Evolutionary conservation across 1,140 invertebrate genomes (phyloP), one percentile per base, ranked within the genome.

Genomic region (Temnothorax curvispinosus): DNA sequence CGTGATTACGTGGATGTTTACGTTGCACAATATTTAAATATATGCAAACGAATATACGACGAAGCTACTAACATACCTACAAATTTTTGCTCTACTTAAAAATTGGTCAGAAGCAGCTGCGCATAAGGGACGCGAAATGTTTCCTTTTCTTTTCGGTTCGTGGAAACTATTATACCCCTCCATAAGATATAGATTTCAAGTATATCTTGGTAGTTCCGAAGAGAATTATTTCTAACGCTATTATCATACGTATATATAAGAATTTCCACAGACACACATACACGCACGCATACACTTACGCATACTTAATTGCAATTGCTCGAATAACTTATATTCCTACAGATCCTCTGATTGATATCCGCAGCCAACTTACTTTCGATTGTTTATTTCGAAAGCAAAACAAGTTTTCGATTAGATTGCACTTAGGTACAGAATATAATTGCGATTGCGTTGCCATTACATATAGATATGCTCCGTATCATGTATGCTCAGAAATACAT

Each of bases 81-180:
- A 86, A 81, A 87, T 78, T 76, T 77, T 87, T 18, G 81, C 44
- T 67, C 80, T 91, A 85, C 74, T 74, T 86, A 89, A 90, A 91
- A 92, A 91, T 91, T 91, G 87, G 85, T 91, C 85, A 54, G 35
- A 91, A 90, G 86, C 87, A 72, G 27, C 54, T 88, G 13, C 71
- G 56, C 81, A 9, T 35, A 87, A 88, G 21, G 35, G 50, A 62
- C 58, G 44, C 27, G 9, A 87, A 27, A 77, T 67, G 47, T 72
- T 80, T 75, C 27, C 77, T 71, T 89, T 56, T 77, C 72, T 81
- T 54, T 47, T 81, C 44, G 72, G 47, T 35, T 67, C 13, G 47
- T 69, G 87, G 41, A 65, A 87, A 74, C 64, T 72, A 82, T 71
- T 87, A 88, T 76, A 41, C 15, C 32, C 27, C 1, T 1, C 15